A percentile compares a stretch with the other conserved stretches of the same genome.
These are phyloP conservation scores for Euwallacea similis DNA, from an alignment of 1,140 invertebrate species.

Conservation along the genomic window DNA sequence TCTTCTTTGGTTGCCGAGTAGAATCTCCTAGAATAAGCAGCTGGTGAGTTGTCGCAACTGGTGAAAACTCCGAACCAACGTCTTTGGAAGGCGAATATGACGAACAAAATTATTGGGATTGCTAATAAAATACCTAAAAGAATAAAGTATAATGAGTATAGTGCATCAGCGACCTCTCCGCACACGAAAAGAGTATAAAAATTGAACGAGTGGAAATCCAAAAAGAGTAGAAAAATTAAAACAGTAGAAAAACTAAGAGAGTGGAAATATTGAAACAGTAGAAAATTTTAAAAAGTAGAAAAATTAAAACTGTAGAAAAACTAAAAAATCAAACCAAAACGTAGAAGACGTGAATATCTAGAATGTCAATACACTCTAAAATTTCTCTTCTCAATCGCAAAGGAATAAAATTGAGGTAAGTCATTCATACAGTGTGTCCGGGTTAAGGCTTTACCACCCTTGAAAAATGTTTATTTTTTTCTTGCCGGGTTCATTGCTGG, in stretches of 20 bases:
- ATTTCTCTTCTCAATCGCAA: too few species aligned
- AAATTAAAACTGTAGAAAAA: too few species aligned
- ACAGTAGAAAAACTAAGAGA: neutral
- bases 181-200: neutral
- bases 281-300: neutral
- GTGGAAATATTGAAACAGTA: neutral
- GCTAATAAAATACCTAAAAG: constrained; percentile 62
- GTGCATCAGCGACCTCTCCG: too few species aligned
- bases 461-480: too few species aligned
- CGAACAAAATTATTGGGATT: constrained; percentile 63
- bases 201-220: neutral
- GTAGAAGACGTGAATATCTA: neutral
- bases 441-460: too few species aligned
- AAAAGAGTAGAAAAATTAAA: neutral
- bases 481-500: too few species aligned
- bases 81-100: constrained; percentile 62
- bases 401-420: too few species aligned
- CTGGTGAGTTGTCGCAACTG: constrained; percentile 53
- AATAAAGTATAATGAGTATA: neutral
- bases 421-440: too few species aligned
- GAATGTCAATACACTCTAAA: too few species aligned
- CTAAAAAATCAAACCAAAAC: too few species aligned
- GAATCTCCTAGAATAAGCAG: constrained; percentile 66
- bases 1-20: constrained; percentile 57
- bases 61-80: constrained; percentile 61